Conservation (phyloP, 2,113 vertebrate genomes). For the Nycticebus coucang region DNA sequence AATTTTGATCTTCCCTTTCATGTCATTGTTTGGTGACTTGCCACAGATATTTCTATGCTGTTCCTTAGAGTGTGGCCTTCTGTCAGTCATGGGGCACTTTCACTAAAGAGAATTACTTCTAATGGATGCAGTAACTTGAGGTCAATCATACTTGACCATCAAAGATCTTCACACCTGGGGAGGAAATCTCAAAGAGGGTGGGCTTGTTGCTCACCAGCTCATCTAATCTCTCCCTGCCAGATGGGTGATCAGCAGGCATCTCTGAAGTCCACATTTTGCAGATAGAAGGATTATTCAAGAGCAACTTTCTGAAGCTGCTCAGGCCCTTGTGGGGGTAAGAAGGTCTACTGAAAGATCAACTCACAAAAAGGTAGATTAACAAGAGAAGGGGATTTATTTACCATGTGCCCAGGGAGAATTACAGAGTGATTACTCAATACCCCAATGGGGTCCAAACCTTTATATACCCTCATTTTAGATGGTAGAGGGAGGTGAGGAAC, state of each 20-base stretch:
- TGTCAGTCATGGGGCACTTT: neutral
- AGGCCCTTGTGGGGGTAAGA: neutral
- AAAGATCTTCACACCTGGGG: neutral
- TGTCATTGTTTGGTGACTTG: neutral
- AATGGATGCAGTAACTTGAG: neutral
- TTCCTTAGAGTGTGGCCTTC: neutral
- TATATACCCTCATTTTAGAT: too few species aligned
- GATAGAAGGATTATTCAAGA: neutral
- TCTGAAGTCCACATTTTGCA: neutral
- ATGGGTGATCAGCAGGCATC: neutral
- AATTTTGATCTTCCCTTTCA: neutral
- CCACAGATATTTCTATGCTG: neutral
- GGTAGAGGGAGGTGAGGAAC: too few species aligned
- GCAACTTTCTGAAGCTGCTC: neutral
- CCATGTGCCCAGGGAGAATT: too few species aligned
- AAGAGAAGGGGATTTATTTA: too few species aligned
- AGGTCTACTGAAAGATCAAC: too few species aligned
- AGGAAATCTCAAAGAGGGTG: accelerated
- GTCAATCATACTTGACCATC: neutral
- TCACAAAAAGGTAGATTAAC: too few species aligned
- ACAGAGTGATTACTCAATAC: too few species aligned
- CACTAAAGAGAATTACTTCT: neutral
- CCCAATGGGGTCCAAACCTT: too few species aligned
- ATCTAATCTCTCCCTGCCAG: neutral
- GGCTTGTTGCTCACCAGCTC: neutral